Conservation (phyloP, 2,797 vertebrate species). For the Dryobates pubescens region DNA sequence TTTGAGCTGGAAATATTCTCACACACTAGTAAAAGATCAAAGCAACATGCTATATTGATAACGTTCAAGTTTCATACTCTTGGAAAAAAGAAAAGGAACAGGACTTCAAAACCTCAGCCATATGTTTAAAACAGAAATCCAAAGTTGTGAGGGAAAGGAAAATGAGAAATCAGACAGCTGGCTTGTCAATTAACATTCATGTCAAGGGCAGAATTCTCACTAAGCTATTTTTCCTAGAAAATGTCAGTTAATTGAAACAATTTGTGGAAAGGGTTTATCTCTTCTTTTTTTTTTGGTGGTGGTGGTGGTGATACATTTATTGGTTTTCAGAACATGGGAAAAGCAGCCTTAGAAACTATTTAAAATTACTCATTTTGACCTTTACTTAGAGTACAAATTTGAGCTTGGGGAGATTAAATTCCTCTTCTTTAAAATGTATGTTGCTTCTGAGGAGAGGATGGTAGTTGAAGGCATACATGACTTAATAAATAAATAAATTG, state of each 20-base stretch:
- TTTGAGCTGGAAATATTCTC: background rate
- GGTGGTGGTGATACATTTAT: background rate
- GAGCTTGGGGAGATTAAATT: background rate
- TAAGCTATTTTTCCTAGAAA: background rate
- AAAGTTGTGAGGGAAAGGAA: background rate
- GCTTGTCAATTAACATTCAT: conserved; percentile 17
- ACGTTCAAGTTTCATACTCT: background rate
- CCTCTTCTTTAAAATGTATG: background rate
- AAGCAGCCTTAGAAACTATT: background rate
- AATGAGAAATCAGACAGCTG: background rate
- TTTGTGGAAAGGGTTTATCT: background rate
- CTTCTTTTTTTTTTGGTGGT: background rate
- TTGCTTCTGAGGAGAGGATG: background rate
- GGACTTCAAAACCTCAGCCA: background rate
- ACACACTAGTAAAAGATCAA: background rate
- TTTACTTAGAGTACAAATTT: background rate
- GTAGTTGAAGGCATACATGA: background rate
- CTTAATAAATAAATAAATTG: background rate
- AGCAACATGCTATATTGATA: background rate
- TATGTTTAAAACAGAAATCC: background rate
- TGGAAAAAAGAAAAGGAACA: background rate
- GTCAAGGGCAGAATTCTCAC: background rate
- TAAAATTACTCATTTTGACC: background rate
- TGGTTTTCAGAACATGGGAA: background rate
- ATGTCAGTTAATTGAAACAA: background rate